Base-by-base conservation (phyloP, 2,113 vertebrate species). In the Pipa parva region DNA sequence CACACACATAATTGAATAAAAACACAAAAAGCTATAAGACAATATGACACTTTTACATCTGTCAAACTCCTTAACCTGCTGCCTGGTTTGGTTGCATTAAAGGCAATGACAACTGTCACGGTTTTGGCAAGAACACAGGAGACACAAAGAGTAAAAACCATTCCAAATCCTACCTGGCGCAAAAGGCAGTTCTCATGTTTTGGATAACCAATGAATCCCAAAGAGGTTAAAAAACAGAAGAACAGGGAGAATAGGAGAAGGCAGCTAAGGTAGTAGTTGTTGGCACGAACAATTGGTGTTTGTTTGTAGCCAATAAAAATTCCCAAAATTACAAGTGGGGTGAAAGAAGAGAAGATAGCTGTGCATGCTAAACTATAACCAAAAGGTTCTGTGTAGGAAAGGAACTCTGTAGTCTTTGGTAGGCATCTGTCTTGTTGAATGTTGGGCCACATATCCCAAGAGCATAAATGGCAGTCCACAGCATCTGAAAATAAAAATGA, bases 351-450 rank as follows among this genome's bases (percentile, higher is more conserved):
- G 75, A 94, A 78, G 49, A 95, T 89, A 20, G 95, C 95, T 13
- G 96, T 79, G 17, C 93, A 86, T 15, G 92, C 86, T 75, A 99
- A 79, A 4, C 93, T 92, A 0, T 96, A 94, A 36, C 94, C 95
- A 33, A 68, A 17, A 68, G 55, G 27, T 11, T 59, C 63, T 80
- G 77, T 52, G 69, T n/a, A n/a, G n/a, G n/a, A n/a, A n/a, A n/a
- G n/a, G n/a, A n/a, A n/a, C n/a, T n/a, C n/a, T n/a, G n/a, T 65
- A 24, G 63, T 71, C 72, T 76, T 76, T 42, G 70, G 60, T 57
- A 80, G 49, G 71, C 75, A 76, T 11, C 17, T 27, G 22, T 72
- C 73, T 36, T 72, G 28, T 50, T 62, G 63, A 46, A 15, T 8
- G 13, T 68, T 79, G 5, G 79, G 73, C 74, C 80, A 77, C 20